These are phyloP conservation scores for Gastrophryne carolinensis DNA, from an alignment of 2,797 vertebrate genomes.

Conservation along the genomic window DNA sequence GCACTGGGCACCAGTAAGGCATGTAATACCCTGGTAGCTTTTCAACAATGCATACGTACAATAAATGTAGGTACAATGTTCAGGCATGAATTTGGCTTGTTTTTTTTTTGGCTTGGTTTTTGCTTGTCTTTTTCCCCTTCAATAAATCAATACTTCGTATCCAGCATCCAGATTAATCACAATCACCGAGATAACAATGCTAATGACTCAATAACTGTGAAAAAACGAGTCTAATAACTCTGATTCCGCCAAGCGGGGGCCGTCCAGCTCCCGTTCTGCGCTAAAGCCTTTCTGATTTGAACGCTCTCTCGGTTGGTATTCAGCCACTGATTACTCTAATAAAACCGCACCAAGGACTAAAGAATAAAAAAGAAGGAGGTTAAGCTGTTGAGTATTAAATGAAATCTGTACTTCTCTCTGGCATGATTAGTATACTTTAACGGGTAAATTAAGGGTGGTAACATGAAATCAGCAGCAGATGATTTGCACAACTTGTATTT, in stretches of 20 bases:
- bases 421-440: neutral
- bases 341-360: neutral
- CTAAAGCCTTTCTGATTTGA: conserved; percentile 23
- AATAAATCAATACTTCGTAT: neutral
- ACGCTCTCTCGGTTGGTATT: conserved; percentile 20
- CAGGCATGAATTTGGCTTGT: neutral
- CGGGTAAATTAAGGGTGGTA: neutral
- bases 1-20: too few species aligned
- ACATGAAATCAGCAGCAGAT: neutral
- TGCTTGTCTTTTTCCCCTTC: too few species aligned
- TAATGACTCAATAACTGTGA: conserved; percentile 1
- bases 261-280: conserved; percentile 15
- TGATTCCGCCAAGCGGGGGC: neutral
- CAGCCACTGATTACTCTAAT: conserved; percentile 31
- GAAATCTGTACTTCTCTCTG: neutral
- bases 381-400: neutral
- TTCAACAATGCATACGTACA: neutral
- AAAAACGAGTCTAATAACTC: neutral
- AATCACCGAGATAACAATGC: conserved; percentile 14
- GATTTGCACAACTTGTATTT: too few species aligned
- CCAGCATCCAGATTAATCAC: conserved; percentile 8
- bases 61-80: neutral
- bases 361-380: neutral
- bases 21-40: too few species aligned
- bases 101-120: neutral